phyloP scores from a whole-genome alignment of 1,140 invertebrate species.

The Aphis craccivora region DNA sequence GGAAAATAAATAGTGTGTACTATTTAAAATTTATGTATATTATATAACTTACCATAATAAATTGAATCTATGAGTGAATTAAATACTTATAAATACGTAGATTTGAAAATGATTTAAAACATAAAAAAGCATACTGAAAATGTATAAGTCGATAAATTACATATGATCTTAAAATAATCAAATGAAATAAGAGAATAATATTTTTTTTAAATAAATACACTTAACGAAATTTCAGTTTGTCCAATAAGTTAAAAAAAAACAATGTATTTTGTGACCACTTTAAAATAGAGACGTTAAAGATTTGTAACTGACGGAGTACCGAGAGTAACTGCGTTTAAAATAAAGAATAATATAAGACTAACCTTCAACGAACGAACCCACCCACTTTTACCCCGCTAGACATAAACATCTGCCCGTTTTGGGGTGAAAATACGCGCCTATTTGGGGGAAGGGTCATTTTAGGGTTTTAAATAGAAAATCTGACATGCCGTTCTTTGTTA shows the following conservation, averaged over 20 bases:
- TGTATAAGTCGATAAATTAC: background rate
- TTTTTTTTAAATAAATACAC: background rate
- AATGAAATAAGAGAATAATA: background rate
- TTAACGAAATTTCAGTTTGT: background rate
- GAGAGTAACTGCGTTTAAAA: background rate
- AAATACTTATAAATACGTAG: background rate
- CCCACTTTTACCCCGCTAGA: background rate
- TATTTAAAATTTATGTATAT: background rate
- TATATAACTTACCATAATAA: background rate
- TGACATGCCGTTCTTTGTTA: background rate
- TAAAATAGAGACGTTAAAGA: background rate
- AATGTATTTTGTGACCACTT: background rate
- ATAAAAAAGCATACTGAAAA: background rate
- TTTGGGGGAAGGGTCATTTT: background rate
- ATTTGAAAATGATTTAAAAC: background rate
- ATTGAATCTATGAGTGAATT: background rate
- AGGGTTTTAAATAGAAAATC: slow-evolving; percentile 19
- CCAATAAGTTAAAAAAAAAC: background rate
- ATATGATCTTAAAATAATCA: background rate
- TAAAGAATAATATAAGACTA: slow-evolving; percentile 13
- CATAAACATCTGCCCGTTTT: slow-evolving; percentile 28
- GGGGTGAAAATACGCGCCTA: background rate
- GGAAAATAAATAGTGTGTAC: background rate
- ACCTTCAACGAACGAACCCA: background rate
- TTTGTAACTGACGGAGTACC: background rate